phyloP scores from a whole-genome alignment of 2,797 vertebrate species.

The Numenius phaeopus region DNA sequence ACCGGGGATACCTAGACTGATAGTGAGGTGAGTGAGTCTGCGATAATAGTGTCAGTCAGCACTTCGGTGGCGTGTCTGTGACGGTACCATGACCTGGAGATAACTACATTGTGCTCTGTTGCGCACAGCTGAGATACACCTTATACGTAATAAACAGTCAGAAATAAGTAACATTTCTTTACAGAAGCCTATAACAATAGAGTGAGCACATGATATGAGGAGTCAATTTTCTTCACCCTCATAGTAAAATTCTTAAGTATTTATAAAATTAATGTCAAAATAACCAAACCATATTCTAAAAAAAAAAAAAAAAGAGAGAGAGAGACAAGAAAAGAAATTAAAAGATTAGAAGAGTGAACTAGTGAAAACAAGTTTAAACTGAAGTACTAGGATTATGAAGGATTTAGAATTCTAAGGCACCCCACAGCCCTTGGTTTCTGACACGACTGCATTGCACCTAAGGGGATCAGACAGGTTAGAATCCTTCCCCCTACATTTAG shows the following conservation, averaged over 20 bases:
- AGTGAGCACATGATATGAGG: not conserved
- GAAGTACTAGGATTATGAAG: not conserved
- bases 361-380: not conserved
- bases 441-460: not conserved
- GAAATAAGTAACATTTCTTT: not conserved
- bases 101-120: not conserved
- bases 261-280: not conserved
- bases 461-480: not conserved
- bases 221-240: not conserved
- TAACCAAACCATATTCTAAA: not conserved
- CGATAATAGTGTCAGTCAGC: rapidly evolving
- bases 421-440: not conserved
- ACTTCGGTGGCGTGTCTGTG: rapidly evolving
- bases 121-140: rapidly evolving
- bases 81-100: rapidly evolving
- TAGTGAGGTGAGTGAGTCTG: not conserved
- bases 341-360: not conserved
- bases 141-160: rapidly evolving
- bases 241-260: not conserved
- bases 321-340: not conserved
- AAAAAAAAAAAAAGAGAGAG: rapidly evolving
- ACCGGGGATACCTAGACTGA: not conserved
- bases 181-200: not conserved
- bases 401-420: not conserved
- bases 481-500: not conserved